phyloP scores from a whole-genome alignment of 2,888 invertebrate genomes.

The Ophonus ardosiacus region DNA sequence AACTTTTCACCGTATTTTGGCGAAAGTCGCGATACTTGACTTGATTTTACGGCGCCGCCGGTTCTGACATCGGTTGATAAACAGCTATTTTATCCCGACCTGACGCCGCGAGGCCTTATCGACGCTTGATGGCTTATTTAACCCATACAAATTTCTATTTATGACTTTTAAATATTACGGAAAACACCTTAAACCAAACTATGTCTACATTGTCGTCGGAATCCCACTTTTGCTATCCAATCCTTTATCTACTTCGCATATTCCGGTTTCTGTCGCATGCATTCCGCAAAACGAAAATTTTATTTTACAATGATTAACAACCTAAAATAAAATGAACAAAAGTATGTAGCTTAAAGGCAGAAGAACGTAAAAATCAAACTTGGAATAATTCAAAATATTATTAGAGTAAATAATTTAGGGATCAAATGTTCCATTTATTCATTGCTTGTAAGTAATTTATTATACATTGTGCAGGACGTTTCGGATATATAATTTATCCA shows the following conservation, averaged over 20 bases:
- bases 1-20: constrained; percentile 29
- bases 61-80: constrained; percentile 54
- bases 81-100: constrained; percentile 46
- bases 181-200: constrained; percentile 40
- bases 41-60: constrained; percentile 56
- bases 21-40: constrained; percentile 58
- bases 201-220: constrained; percentile 19
- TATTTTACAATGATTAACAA: neutral
- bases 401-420: no score
- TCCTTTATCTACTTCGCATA: constrained; percentile 12
- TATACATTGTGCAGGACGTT: no score
- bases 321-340: neutral
- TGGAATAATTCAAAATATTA: no score
- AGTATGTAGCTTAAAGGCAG: neutral
- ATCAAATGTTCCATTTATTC: no score
- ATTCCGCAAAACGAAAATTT: constrained; percentile 7
- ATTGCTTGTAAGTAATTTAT: no score
- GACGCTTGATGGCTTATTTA: constrained; percentile 49
- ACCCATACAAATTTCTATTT: constrained; percentile 53
- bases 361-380: neutral
- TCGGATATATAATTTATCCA: no score
- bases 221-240: neutral
- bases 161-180: constrained; percentile 29
- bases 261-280: neutral
- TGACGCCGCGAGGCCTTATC: constrained; percentile 36